Percentiles rank a stretch among this genome's conserved stretches.
Evolutionary conservation across 2,888 invertebrate species (phyloP).

Genomic region (Netelia inedita): DNA sequence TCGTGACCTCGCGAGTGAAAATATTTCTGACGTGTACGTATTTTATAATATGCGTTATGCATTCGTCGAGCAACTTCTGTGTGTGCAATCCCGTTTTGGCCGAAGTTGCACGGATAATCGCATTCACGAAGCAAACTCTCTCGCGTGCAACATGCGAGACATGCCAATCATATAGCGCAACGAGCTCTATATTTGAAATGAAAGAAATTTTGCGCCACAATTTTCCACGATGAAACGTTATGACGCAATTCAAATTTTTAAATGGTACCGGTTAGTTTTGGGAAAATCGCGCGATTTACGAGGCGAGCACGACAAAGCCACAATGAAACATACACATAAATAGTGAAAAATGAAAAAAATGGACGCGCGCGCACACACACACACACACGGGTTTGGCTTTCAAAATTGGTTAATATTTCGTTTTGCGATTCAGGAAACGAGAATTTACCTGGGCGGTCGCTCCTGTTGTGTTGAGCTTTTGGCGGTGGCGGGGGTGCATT

Average conservation of each 20-base stretch:
- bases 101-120: slow-evolving; percentile 62
- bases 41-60: slow-evolving; percentile 25
- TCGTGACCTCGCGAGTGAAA: slow-evolving; percentile 15
- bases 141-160: slow-evolving; percentile 71
- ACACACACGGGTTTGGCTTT: slow-evolving; percentile 16
- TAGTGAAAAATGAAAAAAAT: slow-evolving; percentile 20
- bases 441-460: slow-evolving; percentile 83
- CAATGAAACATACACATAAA: neutral
- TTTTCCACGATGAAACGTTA: neutral
- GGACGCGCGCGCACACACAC: slow-evolving; percentile 3
- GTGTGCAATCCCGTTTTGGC: slow-evolving; percentile 54
- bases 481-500: slow-evolving; percentile 84
- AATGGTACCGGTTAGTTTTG: slow-evolving; percentile 4
- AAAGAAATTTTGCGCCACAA: neutral
- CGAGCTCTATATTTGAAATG: slow-evolving; percentile 52
- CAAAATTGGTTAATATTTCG: slow-evolving; percentile 45
- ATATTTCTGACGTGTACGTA: slow-evolving; percentile 17
- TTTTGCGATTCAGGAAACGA: slow-evolving; percentile 41
- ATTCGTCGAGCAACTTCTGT: slow-evolving; percentile 40
- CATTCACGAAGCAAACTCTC: slow-evolving; percentile 62
- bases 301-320: slow-evolving; percentile 5
- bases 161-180: slow-evolving; percentile 68
- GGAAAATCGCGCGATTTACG: slow-evolving; percentile 18
- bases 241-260: slow-evolving; percentile 18
- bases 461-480: slow-evolving; percentile 84